Percentiles rank a stretch among this genome's conserved stretches.
phyloP scores from a whole-genome alignment of 2,888 invertebrate genomes.

The Xanthia icteritia region DNA sequence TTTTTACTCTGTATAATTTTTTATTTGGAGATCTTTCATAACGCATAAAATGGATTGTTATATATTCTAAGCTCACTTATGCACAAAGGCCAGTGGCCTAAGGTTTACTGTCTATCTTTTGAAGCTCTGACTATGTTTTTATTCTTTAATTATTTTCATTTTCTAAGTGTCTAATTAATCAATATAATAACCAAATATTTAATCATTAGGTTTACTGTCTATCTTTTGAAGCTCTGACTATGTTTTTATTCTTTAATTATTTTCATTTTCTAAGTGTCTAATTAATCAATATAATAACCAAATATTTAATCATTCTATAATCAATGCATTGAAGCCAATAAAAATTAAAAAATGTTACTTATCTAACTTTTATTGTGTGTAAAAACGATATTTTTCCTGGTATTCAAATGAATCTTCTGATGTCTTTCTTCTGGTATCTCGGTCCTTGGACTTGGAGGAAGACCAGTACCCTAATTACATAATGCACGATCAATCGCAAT shows the following conservation, averaged over 20 bases:
- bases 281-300: conserved; percentile 1
- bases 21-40: background rate
- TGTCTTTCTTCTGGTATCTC: background rate
- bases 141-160: background rate
- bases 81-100: background rate
- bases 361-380: conserved; percentile 13
- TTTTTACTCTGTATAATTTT: background rate
- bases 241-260: background rate
- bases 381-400: background rate
- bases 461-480: too few species aligned
- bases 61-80: background rate
- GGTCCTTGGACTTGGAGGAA: background rate
- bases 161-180: conserved; percentile 19
- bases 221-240: background rate
- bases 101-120: background rate
- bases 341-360: background rate
- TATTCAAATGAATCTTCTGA: background rate
- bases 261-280: conserved; percentile 8
- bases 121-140: background rate
- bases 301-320: background rate
- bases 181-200: background rate
- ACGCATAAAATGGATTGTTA: too few species aligned
- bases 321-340: conserved; percentile 8
- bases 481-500: too few species aligned
- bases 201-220: background rate